phyloP scores from a whole-genome alignment of 2,888 invertebrate species.

The Antheraea assamensis region DNA sequence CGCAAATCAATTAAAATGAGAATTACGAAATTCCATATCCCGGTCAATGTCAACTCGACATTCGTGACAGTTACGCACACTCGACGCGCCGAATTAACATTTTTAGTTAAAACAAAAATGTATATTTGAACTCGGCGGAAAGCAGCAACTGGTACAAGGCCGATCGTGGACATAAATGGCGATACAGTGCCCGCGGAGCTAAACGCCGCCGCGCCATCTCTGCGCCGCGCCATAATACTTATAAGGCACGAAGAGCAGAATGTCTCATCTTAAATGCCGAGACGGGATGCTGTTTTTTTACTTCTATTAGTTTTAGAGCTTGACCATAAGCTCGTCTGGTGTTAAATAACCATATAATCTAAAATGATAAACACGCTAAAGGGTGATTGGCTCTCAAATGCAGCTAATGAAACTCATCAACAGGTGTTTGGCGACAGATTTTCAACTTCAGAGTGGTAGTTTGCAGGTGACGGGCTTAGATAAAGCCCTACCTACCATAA shows the following conservation, averaged over 20 bases:
- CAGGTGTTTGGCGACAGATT: too few relatives aligned
- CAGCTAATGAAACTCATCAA: too few relatives aligned
- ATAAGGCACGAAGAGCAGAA: constrained; percentile 7
- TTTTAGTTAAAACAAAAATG: background rate
- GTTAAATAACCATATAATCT: too few relatives aligned
- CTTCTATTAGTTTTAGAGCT: too few relatives aligned
- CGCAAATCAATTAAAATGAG: background rate
- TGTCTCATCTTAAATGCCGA: constrained; percentile 13
- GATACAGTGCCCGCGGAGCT: background rate
- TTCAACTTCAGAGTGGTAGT: too few relatives aligned
- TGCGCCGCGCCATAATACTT: background rate
- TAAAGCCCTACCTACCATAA: too few relatives aligned
- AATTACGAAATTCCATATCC: background rate
- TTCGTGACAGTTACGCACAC: constrained; percentile 10
- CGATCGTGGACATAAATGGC: constrained; percentile 3
- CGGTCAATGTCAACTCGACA: constrained; percentile 1
- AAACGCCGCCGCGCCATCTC: background rate
- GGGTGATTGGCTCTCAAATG: too few relatives aligned
- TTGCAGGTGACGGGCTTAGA: too few relatives aligned
- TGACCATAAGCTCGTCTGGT: too few relatives aligned
- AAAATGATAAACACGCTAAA: too few relatives aligned
- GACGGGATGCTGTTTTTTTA: constrained; percentile 5
- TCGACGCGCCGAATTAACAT: background rate
- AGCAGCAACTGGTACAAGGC: constrained; percentile 22
- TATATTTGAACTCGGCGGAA: constrained; percentile 16